phyloP scores from a whole-genome alignment of 2,888 invertebrate species.

The Trichogramma dendrolimi region DNA sequence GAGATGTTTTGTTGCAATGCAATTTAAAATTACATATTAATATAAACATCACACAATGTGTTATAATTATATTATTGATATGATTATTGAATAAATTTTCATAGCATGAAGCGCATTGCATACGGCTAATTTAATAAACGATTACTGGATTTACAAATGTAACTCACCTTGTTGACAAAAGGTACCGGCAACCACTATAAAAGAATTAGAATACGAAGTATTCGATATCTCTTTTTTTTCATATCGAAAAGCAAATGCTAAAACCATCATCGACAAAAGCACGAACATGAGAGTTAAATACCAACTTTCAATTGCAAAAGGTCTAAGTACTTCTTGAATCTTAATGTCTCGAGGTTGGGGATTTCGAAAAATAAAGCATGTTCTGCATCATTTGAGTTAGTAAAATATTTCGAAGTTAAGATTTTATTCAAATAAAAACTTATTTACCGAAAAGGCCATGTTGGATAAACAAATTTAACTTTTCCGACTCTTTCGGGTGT shows the following conservation, averaged over 20 bases:
- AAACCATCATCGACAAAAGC: constrained; percentile 14
- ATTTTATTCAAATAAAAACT: not conserved
- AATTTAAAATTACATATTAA: not conserved
- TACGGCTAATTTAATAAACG: not conserved
- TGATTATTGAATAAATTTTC: no score
- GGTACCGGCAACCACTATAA: constrained; percentile 32
- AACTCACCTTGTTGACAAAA: constrained; percentile 38
- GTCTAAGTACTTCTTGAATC: constrained; percentile 32
- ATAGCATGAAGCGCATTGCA: no score
- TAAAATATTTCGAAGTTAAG: not conserved
- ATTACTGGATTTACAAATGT: not conserved
- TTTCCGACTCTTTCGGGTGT: not conserved
- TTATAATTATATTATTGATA: not conserved
- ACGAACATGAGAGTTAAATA: constrained; percentile 25
- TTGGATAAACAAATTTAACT: constrained; percentile 2
- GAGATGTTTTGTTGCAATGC: no score
- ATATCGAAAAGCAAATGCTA: constrained; percentile 21
- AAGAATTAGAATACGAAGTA: constrained; percentile 24
- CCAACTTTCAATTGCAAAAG: constrained; percentile 35
- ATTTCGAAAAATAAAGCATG: constrained; percentile 39
- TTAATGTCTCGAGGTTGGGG: constrained; percentile 30
- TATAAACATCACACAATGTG: not conserved
- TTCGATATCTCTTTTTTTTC: constrained; percentile 23
- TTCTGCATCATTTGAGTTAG: constrained; percentile 25
- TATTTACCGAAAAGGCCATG: constrained; percentile 8